Conservation (phyloP, 2,888 invertebrate species). For the Metallyticus violacea region DNA sequence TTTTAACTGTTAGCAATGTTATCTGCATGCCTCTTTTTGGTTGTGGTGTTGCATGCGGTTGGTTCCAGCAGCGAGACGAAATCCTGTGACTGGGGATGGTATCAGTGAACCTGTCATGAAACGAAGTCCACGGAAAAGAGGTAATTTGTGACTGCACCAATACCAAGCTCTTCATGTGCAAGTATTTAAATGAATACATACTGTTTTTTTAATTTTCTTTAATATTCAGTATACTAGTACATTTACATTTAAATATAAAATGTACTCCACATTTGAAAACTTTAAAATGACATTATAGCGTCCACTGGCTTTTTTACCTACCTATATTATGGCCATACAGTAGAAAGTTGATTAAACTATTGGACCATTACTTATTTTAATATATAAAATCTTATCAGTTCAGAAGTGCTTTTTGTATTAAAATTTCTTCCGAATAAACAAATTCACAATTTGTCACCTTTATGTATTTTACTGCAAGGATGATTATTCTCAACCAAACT, state of each 20-base stretch:
- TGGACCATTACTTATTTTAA: too few species aligned
- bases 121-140: slow-evolving; percentile 27
- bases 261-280: not conserved
- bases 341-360: not conserved
- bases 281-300: not conserved
- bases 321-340: not conserved
- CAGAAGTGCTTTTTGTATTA: too few species aligned
- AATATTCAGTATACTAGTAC: too few species aligned
- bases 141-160: slow-evolving; percentile 13
- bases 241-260: not conserved
- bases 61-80: slow-evolving; percentile 30
- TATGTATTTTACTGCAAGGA: too few species aligned
- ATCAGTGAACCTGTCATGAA: slow-evolving; percentile 10
- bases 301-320: not conserved
- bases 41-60: slow-evolving; percentile 19
- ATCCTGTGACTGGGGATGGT: slow-evolving; percentile 34
- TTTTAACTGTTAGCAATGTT: not conserved
- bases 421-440: too few species aligned
- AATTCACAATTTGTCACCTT: too few species aligned
- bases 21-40: not conserved
- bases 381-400: too few species aligned
- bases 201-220: not conserved
- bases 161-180: not conserved
- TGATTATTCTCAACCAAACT: too few species aligned
- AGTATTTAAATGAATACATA: not conserved